These are phyloP conservation scores for Anoura caudifer DNA, from an alignment of 2,113 vertebrate genomes.

Conservation along the genomic window DNA sequence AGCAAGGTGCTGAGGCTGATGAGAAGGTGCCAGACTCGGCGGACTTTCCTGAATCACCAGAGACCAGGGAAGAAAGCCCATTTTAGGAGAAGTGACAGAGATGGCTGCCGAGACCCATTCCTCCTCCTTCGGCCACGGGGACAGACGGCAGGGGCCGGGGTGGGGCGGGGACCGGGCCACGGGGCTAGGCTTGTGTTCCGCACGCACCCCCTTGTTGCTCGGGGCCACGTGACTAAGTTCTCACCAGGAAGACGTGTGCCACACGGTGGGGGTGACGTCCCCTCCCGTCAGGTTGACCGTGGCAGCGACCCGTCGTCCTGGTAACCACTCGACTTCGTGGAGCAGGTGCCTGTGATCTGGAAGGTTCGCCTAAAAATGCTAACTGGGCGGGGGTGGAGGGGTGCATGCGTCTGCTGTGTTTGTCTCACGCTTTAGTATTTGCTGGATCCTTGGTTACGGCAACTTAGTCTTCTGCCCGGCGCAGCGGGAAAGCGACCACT, in stretches of 20 bases:
- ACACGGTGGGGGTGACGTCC: not conserved
- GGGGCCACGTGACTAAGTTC: not conserved
- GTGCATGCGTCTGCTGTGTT: not conserved
- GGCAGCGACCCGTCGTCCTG: not conserved
- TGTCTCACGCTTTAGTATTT: rapidly evolving
- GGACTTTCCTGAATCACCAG: not conserved
- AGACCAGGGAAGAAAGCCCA: not conserved
- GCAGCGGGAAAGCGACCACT: not conserved
- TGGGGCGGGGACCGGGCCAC: not conserved
- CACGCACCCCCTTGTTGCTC: not conserved
- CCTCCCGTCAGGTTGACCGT: no score
- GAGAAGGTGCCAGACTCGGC: not conserved
- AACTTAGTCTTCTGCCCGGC: no score
- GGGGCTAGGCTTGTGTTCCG: not conserved
- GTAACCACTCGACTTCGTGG: not conserved
- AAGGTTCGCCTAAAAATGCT: not conserved
- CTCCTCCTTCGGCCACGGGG: not conserved
- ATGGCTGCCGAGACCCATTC: not conserved
- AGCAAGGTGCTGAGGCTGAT: not conserved
- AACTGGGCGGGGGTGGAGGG: no score
- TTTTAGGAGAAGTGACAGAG: not conserved
- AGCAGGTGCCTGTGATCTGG: not conserved
- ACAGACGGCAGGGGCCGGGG: not conserved
- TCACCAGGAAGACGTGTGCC: not conserved
- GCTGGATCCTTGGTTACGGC: not conserved